Evolutionary conservation across 2,888 invertebrate species (phyloP).

Genomic region (Pseudococcus viburni): DNA sequence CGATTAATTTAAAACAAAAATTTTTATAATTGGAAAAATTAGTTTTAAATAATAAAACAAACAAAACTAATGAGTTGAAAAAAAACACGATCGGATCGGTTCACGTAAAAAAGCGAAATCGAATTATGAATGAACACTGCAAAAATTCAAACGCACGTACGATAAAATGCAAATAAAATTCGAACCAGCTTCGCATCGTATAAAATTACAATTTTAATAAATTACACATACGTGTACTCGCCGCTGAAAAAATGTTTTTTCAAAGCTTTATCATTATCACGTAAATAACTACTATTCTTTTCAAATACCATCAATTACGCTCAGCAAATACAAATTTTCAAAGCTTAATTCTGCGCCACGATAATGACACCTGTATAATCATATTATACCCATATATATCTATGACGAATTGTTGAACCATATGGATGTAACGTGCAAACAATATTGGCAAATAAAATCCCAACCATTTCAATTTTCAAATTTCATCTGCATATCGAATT

Average conservation of each 20-base stretch:
- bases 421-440: no score
- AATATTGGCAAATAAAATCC: no score
- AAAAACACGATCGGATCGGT: no score
- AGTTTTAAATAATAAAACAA: no score
- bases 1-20: no score
- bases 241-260: not conserved
- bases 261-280: not conserved
- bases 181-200: not conserved
- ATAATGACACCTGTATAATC: constrained; percentile 15
- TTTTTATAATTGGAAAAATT: no score
- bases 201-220: constrained; percentile 1
- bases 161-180: not conserved
- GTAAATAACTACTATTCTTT: not conserved
- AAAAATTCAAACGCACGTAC: not conserved
- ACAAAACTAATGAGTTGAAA: no score
- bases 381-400: not conserved
- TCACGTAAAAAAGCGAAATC: not conserved
- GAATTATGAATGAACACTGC: not conserved
- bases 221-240: not conserved
- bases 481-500: no score
- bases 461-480: no score
- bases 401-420: no score
- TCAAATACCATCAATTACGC: not conserved
- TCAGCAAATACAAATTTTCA: not conserved
- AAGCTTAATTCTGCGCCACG: not conserved